Evolutionary conservation across 1,140 invertebrate genomes (phyloP), one percentile per base, ranked within the genome.

Genomic region (Aplysia californica): DNA sequence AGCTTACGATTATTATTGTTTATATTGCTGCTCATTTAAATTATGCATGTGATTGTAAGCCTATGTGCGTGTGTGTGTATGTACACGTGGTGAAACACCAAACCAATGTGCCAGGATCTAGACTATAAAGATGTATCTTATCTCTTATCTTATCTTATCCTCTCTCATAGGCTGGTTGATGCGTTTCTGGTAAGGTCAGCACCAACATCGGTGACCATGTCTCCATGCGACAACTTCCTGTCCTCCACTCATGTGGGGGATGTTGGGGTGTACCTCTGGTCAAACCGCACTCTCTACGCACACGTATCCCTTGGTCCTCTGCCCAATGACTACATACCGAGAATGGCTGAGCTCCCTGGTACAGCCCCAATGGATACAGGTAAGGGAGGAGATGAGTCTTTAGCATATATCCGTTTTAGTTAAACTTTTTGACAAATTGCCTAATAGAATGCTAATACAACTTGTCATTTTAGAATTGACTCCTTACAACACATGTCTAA

Each of bases 241-340:
- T 96, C 94, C 1, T 98, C 97, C 1, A 92, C 94, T 0, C 97
- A 99, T 86, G 93, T 95, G 1, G 94, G 95, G 77, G 93, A 97
- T 85, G 85, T 98, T 33, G 97, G 97, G 0, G 92, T 99, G 41
- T 98, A 95, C 85, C 90, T 99, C 15, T 99, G 98, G 98, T 93
- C 94, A 0, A 99, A 99, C 89, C 94, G 93, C 79, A 94, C 94
- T 0, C 87, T 99, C 0, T 99, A 95, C 72, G 76, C 93, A 35
- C 93, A 94, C 83, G 90, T 98, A 3, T 93, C 94, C 29, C 89
- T 98, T 2, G 93, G 93, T 84, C 93, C 95, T 0, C 91, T 98
- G 26, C 92, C 91, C 10, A 84, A 90, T 0, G 87, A 91, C 71
- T 91, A 91, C 76, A 87, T 92, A 55, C 92, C 95, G 31, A 91